phyloP scores from a whole-genome alignment of 2,797 vertebrate genomes.

The Leuciscus waleckii region DNA sequence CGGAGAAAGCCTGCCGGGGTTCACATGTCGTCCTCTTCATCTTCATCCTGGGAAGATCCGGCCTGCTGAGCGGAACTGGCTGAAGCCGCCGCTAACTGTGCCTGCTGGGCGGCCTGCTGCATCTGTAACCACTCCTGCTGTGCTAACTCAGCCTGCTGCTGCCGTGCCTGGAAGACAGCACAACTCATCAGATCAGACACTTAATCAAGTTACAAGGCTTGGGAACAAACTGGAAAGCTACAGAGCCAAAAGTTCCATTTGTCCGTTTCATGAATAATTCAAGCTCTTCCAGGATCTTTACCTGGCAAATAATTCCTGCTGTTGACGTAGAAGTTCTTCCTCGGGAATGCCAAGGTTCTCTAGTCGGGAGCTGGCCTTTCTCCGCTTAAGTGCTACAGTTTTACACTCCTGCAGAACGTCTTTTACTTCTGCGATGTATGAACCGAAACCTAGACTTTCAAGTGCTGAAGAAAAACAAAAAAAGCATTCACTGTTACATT shows the following conservation, averaged over 20 bases:
- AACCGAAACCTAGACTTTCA: conserved; percentile 97
- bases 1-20: neutral
- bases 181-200: neutral
- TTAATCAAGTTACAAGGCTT: neutral
- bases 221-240: neutral
- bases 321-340: conserved; percentile 95
- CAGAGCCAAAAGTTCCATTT: neutral
- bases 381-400: conserved; percentile 97
- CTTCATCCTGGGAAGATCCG: conserved; percentile 97
- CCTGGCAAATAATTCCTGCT: conserved; percentile 98
- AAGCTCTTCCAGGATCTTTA: conserved; percentile 66
- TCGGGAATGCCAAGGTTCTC: conserved; percentile 99
- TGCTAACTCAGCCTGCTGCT: conserved; percentile 97
- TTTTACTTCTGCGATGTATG: conserved; percentile 98
- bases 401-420: conserved; percentile 99
- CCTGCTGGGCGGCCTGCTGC: conserved; percentile 98
- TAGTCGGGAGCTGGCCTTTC: conserved; percentile 95
- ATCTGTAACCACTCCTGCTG: conserved; percentile 99
- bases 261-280: neutral
- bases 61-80: conserved; percentile 92
- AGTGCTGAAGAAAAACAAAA: conserved; percentile 80
- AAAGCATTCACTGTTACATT: neutral
- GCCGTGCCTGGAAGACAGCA: conserved; percentile 84
- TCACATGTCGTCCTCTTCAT: conserved; percentile 98
- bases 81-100: conserved; percentile 94